Percentiles rank a stretch among this genome's conserved stretches.
These are phyloP conservation scores for Agrotis ipsilon DNA, from an alignment of 2,888 invertebrate species.

Conservation along the genomic window DNA sequence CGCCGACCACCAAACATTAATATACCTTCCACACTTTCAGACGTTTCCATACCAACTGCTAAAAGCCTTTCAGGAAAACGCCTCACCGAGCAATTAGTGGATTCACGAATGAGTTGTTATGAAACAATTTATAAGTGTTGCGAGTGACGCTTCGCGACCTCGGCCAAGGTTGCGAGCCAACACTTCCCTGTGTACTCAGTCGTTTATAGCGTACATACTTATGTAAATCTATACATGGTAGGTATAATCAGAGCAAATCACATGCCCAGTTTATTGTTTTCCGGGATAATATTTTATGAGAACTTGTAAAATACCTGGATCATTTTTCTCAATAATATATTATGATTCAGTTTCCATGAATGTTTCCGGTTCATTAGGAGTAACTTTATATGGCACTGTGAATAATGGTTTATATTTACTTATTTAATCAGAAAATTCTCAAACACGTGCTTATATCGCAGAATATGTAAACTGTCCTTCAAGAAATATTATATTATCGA, in stretches of 20 bases:
- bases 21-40: conserved; percentile 67
- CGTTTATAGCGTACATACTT: conserved; percentile 80
- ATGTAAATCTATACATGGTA: conserved; percentile 73
- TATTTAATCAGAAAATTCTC: conserved; percentile 16
- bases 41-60: conserved; percentile 68
- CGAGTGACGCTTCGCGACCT: conserved; percentile 88
- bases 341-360: conserved; percentile 9
- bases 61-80: conserved; percentile 64
- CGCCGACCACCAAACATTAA: conserved; percentile 65
- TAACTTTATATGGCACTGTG: conserved; percentile 6
- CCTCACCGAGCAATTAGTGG: conserved; percentile 69
- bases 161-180: conserved; percentile 86
- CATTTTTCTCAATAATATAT: conserved; percentile 14
- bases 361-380: conserved; percentile 18
- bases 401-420: not conserved
- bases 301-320: conserved; percentile 21
- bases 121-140: conserved; percentile 87
- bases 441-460: conserved; percentile 13
- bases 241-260: conserved; percentile 68
- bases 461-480: conserved; percentile 41
- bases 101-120: conserved; percentile 79
- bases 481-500: conserved; percentile 45
- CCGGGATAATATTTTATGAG: conserved; percentile 65
- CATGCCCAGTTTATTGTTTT: conserved; percentile 67
- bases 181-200: conserved; percentile 89